Evolutionary conservation across 2,888 invertebrate genomes (phyloP).

Genomic region (Petrophora chlorosata): DNA sequence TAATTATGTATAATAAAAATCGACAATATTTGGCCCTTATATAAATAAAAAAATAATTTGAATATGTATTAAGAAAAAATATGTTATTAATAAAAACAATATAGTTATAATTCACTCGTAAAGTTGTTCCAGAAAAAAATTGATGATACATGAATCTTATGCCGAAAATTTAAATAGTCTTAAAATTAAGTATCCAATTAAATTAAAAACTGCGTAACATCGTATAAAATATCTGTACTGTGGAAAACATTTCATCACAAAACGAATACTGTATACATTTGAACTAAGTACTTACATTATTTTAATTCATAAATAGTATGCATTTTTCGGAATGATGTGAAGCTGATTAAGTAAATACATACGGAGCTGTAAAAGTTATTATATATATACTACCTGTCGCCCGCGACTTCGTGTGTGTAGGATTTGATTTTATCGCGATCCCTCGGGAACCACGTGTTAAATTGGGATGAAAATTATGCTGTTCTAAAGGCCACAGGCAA

Average conservation of each 20-base stretch:
- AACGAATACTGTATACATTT: conserved; percentile 46
- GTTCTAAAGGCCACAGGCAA: too few species aligned
- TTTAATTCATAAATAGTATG: not conserved
- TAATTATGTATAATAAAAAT: not conserved
- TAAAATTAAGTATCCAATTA: conserved; percentile 8
- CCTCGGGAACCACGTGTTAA: too few species aligned
- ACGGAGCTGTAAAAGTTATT: not conserved
- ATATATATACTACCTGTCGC: not conserved
- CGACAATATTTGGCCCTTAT: not conserved
- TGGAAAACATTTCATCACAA: conserved; percentile 42
- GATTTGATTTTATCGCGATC: too few species aligned
- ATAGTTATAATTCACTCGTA: too few species aligned
- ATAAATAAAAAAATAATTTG: too few species aligned
- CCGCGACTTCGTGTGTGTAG: too few species aligned
- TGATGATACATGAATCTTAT: not conserved
- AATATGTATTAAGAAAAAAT: too few species aligned
- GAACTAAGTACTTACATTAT: conserved; percentile 22
- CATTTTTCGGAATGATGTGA: conserved; percentile 18
- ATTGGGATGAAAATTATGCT: too few species aligned
- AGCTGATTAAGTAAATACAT: not conserved
- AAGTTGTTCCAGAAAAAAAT: too few species aligned
- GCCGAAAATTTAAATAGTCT: conserved; percentile 2
- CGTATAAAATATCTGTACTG: conserved; percentile 35
- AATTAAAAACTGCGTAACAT: conserved; percentile 37
- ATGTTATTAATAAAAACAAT: too few species aligned